Evolutionary conservation across 2,888 invertebrate species (phyloP).

Genomic region (Chelonus formosanus): DNA sequence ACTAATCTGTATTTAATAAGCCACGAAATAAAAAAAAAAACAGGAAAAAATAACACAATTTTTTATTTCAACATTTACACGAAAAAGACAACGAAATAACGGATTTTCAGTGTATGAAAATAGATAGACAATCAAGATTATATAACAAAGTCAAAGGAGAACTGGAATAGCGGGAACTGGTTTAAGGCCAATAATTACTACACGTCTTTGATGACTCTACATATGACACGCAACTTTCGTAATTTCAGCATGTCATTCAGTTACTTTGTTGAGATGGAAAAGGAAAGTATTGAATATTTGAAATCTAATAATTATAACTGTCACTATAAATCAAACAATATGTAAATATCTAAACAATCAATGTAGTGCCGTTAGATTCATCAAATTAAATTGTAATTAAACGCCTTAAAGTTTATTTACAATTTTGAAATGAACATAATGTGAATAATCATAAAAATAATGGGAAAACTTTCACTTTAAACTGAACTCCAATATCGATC

Average conservation of each 20-base stretch:
- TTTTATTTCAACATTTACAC: constrained; percentile 3
- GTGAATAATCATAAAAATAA: too few species aligned
- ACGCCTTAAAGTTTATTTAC: too few species aligned
- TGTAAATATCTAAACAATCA: too few species aligned
- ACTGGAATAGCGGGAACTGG: constrained; percentile 62
- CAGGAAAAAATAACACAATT: constrained; percentile 2
- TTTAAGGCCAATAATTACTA: constrained; percentile 52
- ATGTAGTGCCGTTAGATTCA: too few species aligned
- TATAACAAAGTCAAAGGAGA: constrained; percentile 50
- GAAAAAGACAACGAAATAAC: constrained; percentile 45
- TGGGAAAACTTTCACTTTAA: too few species aligned
- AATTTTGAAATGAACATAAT: too few species aligned
- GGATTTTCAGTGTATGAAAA: constrained; percentile 50
- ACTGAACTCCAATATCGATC: too few species aligned
- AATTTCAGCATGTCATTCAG: constrained; percentile 2
- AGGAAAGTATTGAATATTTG: background rate
- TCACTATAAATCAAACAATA: too few species aligned
- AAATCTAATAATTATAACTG: too few species aligned
- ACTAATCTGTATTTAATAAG: too few species aligned
- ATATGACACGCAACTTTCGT: constrained; percentile 44
- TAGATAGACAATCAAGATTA: constrained; percentile 52
- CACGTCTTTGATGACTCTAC: constrained; percentile 42
- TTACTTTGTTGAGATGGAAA: too few species aligned
- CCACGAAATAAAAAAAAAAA: background rate
- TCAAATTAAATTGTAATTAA: too few species aligned